These are phyloP conservation scores for Ophioderma brevispina DNA, from an alignment of 35 echinoderm and acorn worm species.

Conservation along the genomic window DNA sequence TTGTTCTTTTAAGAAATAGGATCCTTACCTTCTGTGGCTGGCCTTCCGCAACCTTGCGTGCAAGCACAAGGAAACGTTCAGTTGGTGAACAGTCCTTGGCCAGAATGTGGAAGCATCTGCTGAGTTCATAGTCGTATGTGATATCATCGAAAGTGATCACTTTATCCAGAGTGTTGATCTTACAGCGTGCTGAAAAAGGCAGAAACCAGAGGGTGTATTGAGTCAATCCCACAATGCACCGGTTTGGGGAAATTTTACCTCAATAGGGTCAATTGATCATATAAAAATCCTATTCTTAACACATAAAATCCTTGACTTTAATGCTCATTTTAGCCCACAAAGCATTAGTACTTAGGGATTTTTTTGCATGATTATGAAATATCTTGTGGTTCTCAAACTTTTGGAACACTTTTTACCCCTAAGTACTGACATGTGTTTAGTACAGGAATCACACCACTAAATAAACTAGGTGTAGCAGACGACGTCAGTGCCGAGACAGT, in stretches of 20 bases:
- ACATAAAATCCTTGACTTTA: too few relatives aligned
- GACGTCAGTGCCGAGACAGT: too few relatives aligned
- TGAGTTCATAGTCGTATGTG: conserved; percentile 41
- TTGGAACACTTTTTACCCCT: too few relatives aligned
- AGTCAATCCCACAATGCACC: background rate
- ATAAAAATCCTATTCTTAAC: too few relatives aligned
- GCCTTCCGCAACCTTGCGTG: background rate
- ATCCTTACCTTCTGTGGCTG: conserved; percentile 12
- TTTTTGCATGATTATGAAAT: too few relatives aligned
- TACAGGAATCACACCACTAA: too few relatives aligned
- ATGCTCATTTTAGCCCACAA: too few relatives aligned
- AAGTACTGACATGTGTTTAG: too few relatives aligned
- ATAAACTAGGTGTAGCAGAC: too few relatives aligned
- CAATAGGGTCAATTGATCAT: background rate
- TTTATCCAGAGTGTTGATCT: conserved; percentile 9
- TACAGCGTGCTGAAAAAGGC: conserved; percentile 30
- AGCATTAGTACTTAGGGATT: too few relatives aligned
- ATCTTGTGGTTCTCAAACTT: too few relatives aligned
- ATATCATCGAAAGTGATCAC: conserved; percentile 70
- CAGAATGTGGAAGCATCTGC: conserved; percentile 49
- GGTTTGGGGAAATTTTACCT: background rate
- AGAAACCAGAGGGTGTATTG: background rate
- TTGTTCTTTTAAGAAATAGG: background rate
- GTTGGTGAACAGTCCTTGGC: conserved; percentile 66
- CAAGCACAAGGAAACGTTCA: conserved; percentile 51